phyloP scores from a whole-genome alignment of 2,797 vertebrate species.

The Myotis findleyi region DNA sequence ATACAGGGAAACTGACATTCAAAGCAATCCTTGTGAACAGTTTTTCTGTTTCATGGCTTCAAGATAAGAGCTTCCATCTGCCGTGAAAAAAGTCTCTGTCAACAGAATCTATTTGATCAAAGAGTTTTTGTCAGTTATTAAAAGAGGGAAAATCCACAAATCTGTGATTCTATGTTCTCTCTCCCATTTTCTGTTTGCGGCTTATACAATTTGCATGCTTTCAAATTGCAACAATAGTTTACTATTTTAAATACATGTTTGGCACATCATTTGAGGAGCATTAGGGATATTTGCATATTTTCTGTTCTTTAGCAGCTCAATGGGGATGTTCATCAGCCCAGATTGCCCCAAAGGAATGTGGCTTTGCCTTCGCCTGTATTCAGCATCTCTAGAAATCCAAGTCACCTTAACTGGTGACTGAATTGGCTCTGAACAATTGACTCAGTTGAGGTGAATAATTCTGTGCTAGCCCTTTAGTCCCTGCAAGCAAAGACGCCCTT shows the following conservation, averaged over 20 bases:
- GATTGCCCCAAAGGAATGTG: not conserved
- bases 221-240: constrained; percentile 83
- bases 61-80: constrained; percentile 86
- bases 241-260: constrained; percentile 82
- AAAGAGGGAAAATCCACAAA: constrained; percentile 84
- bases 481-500: not conserved
- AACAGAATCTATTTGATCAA: constrained; percentile 87
- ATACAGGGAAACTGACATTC: constrained; percentile 84
- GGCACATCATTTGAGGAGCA: constrained; percentile 55
- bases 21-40: constrained; percentile 84
- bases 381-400: constrained; percentile 55
- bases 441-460: constrained; percentile 17
- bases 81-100: constrained; percentile 77
- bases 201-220: constrained; percentile 86
- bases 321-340: not conserved
- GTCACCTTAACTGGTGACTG: not conserved
- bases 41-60: constrained; percentile 85
- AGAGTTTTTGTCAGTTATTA: constrained; percentile 86
- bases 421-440: not conserved
- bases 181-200: constrained; percentile 83
- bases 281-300: constrained; percentile 13
- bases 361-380: constrained; percentile 32
- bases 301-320: constrained; percentile 62
- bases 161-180: constrained; percentile 83
- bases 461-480: not conserved